Evolutionary conservation across 2,113 vertebrate genomes (phyloP), one percentile per base, ranked within the genome.

Genomic region (Myiozetetes cayanensis): DNA sequence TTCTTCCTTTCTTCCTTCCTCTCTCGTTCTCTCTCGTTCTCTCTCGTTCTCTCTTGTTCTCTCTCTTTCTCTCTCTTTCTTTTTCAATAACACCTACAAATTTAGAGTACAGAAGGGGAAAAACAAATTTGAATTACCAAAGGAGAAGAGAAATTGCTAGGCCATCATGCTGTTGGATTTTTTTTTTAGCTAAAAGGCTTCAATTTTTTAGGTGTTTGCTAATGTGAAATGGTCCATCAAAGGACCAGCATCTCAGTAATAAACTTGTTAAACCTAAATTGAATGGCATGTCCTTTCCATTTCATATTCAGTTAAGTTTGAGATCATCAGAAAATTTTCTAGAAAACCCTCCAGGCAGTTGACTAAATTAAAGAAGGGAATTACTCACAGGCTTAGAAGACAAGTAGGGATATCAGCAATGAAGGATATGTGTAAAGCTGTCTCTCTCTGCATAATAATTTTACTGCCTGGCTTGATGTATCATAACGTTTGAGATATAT

Each of bases 361-460:
- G 63, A 70, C 37, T 92, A 90, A 88, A 87, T 94, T 94, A 86
- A 90, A 79, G 82, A 87, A 35, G 2, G 53, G 17, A 82, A 76
- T 96, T 94, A 89, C 59, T 96, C 49, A 78, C 16, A 73, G 67
- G 19, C 39, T 84, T 87, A 55, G 68, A 86, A 93, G 93, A 87
- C 58, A 62, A 85, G 84, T 41, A 79, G 89, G 91, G 61, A 84
- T 37, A 78, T 95, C 78, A 93, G 78, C 55, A 91, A 22, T 89
- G 91, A 93, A 91, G 58, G 85, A 75, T 90, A 95, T 93, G 81
- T 83, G 71, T 90, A 91, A 94, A 87, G 58, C 77, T 87, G 58
- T 66, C 71, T 94, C 62, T 82, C 41, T 89, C 81, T 95, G 87
- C 94, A 91, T 95, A 87, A 76, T 85, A 89, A 91, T 94, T 91